Conservation (phyloP, 2,797 vertebrate genomes). For the Rhyacichthys aspro region DNA sequence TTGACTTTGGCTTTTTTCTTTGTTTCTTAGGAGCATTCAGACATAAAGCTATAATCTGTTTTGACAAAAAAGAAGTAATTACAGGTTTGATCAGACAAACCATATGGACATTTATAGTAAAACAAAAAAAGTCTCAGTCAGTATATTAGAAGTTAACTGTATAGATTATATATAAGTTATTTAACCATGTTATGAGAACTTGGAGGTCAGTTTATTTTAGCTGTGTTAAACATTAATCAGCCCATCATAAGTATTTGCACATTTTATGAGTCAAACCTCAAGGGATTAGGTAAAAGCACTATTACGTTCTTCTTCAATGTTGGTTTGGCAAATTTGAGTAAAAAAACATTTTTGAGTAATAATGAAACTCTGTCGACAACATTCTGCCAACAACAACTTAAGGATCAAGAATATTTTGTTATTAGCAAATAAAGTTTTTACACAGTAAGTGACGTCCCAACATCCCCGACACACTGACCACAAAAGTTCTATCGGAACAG, state of each 20-base stretch:
- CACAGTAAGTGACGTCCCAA: background rate
- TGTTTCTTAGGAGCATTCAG: too few species aligned
- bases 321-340: background rate
- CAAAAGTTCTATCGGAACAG: constrained; percentile 7
- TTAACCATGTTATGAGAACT: background rate
- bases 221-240: background rate
- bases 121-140: too few species aligned
- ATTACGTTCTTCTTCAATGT: background rate
- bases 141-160: background rate
- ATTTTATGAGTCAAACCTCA: constrained; percentile 6
- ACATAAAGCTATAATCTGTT: too few species aligned
- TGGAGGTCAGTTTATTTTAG: background rate
- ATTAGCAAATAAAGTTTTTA: constrained; percentile 6
- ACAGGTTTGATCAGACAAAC: too few species aligned
- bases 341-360: background rate
- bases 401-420: constrained; percentile 11
- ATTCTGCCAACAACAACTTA: background rate
- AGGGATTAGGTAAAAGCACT: background rate
- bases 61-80: too few species aligned
- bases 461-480: background rate
- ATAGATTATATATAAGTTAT: background rate
- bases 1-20: too few species aligned
- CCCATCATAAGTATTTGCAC: background rate
- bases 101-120: too few species aligned
- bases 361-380: background rate